Base-by-base conservation (phyloP, 1,140 invertebrate species). In the Rhyacophila brunnea region DNA sequence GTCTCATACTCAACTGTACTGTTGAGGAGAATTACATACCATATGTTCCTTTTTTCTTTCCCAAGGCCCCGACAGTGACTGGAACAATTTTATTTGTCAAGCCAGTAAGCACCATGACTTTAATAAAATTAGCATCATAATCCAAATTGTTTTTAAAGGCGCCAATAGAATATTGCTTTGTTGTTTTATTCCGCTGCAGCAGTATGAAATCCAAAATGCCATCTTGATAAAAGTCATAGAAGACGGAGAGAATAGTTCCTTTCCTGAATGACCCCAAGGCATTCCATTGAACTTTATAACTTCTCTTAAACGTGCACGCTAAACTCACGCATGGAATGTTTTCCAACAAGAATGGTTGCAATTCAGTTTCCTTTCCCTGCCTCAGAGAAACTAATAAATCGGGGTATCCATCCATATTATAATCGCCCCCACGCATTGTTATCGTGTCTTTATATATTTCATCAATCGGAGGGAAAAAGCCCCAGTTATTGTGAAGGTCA, bases 371-470 rank as follows among this genome's bases (percentile, higher is more conserved):
- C 15, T 74, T 74, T n/a, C 78, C 74, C 11, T 78, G 77, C 36
- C 72, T 66, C 0, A 96, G 68, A 0, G 91, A 92, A 34, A 89
- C 86, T 7, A 98, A 70, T 36, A 98, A 79, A 79, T 99, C 96
- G 6, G 94, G 93, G 79, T 91, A 98, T 0, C 95, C 95, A 78
- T 99, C 95, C 84, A 96, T 88, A 71, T 98, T 95, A 65, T 92
- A 95, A 74, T 99, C 95, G 1, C 93, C 95, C 65, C 87, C 87
- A 44, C 93, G 80, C 36, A 96, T 78, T 1, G 90, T 91, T 14
- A 95, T 90, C 0, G 87, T 85, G 58, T 92, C 83, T 0, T 81
- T 77, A 66, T 91, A 89, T 47, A 80, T 64, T 65, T 81, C 74
- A 48, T 77, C 70, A 20, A 68, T 72, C n/a, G 81, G 80, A 1